Evolutionary conservation across 1,140 invertebrate species (phyloP).

Genomic region (Procambarus virginalis): DNA sequence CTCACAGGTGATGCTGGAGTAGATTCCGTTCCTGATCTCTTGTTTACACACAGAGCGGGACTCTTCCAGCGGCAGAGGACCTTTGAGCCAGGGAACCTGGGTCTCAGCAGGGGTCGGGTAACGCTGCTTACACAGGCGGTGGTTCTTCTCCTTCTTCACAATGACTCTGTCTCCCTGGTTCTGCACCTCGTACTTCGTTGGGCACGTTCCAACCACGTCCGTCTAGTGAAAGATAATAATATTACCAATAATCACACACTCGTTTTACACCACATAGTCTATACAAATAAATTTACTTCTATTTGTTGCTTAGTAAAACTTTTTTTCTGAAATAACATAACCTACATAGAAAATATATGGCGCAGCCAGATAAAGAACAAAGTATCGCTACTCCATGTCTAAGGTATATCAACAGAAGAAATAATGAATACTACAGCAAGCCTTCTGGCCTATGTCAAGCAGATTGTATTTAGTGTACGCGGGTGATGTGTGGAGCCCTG

Average conservation of each 20-base stretch:
- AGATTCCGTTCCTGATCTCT: conserved; percentile 51
- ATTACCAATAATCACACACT: background rate
- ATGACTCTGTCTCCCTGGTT: conserved; percentile 34
- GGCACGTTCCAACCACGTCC: conserved; percentile 59
- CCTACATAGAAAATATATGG: background rate
- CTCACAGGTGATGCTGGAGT: conserved; percentile 39
- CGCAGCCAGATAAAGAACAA: background rate
- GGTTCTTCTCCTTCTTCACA: conserved; percentile 57
- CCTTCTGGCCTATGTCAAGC: too few species aligned
- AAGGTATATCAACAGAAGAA: background rate
- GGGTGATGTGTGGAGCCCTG: too few species aligned
- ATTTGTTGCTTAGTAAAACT: background rate
- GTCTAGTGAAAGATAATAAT: conserved; percentile 32
- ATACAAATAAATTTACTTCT: background rate
- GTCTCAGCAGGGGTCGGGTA: conserved; percentile 52
- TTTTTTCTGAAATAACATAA: background rate
- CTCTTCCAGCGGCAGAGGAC: conserved; percentile 45
- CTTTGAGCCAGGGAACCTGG: conserved; percentile 41
- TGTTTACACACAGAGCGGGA: conserved; percentile 59
- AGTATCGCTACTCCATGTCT: background rate
- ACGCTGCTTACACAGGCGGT: conserved; percentile 48
- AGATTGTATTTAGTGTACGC: too few species aligned
- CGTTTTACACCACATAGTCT: background rate
- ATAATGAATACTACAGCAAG: too few species aligned
- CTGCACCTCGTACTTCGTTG: conserved; percentile 47